Evolutionary conservation across 2,888 invertebrate species (phyloP), one percentile per base, ranked within the genome.

Genomic region (Chrysotoxum bicinctum): DNA sequence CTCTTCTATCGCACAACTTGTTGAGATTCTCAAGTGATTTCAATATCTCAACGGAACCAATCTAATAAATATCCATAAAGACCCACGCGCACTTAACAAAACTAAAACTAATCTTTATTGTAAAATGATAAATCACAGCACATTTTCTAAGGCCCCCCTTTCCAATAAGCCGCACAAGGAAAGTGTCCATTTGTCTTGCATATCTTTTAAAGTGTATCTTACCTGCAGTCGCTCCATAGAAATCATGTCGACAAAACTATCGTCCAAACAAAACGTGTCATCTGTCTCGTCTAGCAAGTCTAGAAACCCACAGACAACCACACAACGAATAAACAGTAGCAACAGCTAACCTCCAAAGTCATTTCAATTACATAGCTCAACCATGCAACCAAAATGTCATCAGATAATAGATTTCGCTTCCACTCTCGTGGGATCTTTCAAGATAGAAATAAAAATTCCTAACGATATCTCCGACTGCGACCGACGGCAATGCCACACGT

Each of bases 51-150:
- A 30, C 14, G 19, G 7, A 78, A 37, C 8, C 45, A 45, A 48
- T 32, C 56, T 62, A 70, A 62, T 77, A 54, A 77, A 62, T 43
- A 50, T 26, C 14, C 4, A 40, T n/a, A 45, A 40, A 35, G 23
- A 32, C 40, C 52, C 37, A 52, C 60, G 19, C 52, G 32, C 9
- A 35, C 37, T 40, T 26, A 12, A 45, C 58, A 58, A 45, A 64
- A 58, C 32, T 76, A 58, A 76, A 64, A 23, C 48, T 45, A 30
- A 64, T 45, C 56, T 70, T 35, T 35, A 77, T 77, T 82, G 72
- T 77, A 72, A 52, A 35, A 68, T 77, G 62, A 82, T 84, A 84
- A 84, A 84, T 84, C 43, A 79, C 79, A 69, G 37, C 56, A 64
- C 66, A 1, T 7, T 66, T 82, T 72, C 69, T 50, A 64, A 81